Evolutionary conservation across 2,888 invertebrate species (phyloP), one percentile per base, ranked within the genome.

Genomic region (Abrostola tripartita): DNA sequence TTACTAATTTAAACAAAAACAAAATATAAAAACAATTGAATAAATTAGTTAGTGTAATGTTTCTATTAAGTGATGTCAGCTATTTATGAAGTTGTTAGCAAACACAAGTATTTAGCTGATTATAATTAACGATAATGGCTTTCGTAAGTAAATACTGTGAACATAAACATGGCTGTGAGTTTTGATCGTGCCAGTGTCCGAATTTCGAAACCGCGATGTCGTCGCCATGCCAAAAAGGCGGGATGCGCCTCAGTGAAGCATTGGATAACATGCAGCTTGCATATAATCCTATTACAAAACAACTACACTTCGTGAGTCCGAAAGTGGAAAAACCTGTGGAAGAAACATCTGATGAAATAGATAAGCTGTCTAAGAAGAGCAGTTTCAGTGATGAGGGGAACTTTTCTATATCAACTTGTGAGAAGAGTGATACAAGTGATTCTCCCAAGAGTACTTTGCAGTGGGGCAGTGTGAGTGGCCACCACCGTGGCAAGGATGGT

Each of bases 231-330:
- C 90, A 90, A 81, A 94, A 93, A 86, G 92, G 95, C 85, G 95
- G 95, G 86, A 92, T 96, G 87, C 95, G 95, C 69, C 93, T 97
- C 69, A 96, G 96, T 84, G 96, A 96, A 89, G 96, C 97, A 58
- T 90, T 97, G 81, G 96, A 97, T 85, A 96, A 95, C 87, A 96
- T 97, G 93, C 96, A 97, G 74, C 90, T 97, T 71, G 96, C 97
- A 5, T 97, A 97, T 89, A 97, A 96, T 86, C 97, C 97, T 11
- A 95, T 96, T 53, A 97, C 97, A 36, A 97, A 96, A 85, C 96
- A 97, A 81, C 89, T 97, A 70, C 97, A 96, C 88, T 95, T 96
- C 54, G 95, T 96, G 67, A 94, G 92, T 74, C 92, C 93, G 0
- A 93, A 91, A 81, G 85, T 88, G 5, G 91, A 90, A 61, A 93